Base-by-base conservation (phyloP, 1,140 invertebrate species). In the Sesamia nonagrioides region DNA sequence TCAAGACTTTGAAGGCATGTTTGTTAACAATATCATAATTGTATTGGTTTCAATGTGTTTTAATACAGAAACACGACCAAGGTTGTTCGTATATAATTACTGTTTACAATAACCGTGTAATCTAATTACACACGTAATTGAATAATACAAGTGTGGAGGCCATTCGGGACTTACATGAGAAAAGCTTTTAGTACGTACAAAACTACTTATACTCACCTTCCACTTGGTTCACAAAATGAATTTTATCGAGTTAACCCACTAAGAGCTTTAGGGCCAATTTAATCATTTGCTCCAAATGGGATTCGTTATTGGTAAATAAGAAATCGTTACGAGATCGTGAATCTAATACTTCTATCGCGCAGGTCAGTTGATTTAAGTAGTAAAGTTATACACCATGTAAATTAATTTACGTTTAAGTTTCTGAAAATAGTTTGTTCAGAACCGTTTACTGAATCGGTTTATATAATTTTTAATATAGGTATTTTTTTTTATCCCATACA, bases 101-200 rank as follows among this genome's bases (percentile, higher is more conserved):
- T 52, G 48, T 54, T 18, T 54, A 52, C 45, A 54, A 54, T 71
- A 71, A 54, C 50, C 21, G 18, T 45, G 54, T 60, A 60, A 74
- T 60, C 11, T 74, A 75, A 80, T 80, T 84, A 81, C 42, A 15
- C 35, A 21, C 40, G 75, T 83, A 83, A 83, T 81, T 81, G 82
- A 83, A 76, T 72, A 68, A 27, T 52, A 60, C 80, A 78, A 79
- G 58, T 80, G 76, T 78, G 61, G 75, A 71, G 77, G 73, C 63
- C 76, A 82, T 77, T 80, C 78, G 54, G 15, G 18, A 21, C 48
- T 61, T 48, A 71, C 58, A 77, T 35, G 58, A 58, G 66, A 81
- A 84, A 83, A 85, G 79, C 82, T 83, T 85, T 85, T 85, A 83
- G 79, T 83, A 68, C 71, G 74, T 83, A 85, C 82, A 77, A 82